Base-by-base conservation (phyloP, 2,888 invertebrate genomes). In the Synergus umbraculus region DNA sequence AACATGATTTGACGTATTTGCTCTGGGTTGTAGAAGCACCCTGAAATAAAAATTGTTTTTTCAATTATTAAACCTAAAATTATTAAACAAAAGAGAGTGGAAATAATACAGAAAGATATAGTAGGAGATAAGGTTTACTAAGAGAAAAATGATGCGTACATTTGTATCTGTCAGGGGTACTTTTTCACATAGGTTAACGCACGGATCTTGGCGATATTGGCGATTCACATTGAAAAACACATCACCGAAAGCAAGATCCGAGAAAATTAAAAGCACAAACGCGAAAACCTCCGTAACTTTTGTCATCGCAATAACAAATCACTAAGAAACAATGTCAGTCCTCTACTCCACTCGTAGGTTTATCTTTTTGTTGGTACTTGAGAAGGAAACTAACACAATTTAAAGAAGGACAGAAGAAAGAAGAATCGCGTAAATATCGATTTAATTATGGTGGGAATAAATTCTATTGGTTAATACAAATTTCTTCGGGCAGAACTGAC, bases 1-100 rank as follows among this genome's bases (percentile, higher is more conserved):
- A 92, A 79, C 90, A 91, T 0, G 89, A 89, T 76, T 88, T 88
- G 5, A 87, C 83, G 46, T 89, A 88, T 46, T 88, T 87, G 15
- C 79, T 85, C 88, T 91, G 79, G 8, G 81, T 73, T 67, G 76
- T 78, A 12, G 37, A 29, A 73, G 37, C 37, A 37, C 54, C 73
- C 73, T 73, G n/a, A 54, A 73, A 69, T n/a, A 54, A 54, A n/a
- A 44, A 54, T n/a, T n/a, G 7, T 2, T n/a, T n/a, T n/a, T 54
- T 54, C 2, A 54, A 54, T 54, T 2, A 54, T n/a, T 12, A 12
- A 13, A 22, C 2, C 41, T 22, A 46, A 18, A 67, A 13, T 18
- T 10, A 43, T 18, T 22, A 10, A 43, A 44, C 3, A 67, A 43
- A 41, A 37, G 15, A 66, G 10, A n/a, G 43, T n/a, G 41, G 43